phyloP scores from a whole-genome alignment of 2,888 invertebrate genomes.

The Conops quadrifasciatus region DNA sequence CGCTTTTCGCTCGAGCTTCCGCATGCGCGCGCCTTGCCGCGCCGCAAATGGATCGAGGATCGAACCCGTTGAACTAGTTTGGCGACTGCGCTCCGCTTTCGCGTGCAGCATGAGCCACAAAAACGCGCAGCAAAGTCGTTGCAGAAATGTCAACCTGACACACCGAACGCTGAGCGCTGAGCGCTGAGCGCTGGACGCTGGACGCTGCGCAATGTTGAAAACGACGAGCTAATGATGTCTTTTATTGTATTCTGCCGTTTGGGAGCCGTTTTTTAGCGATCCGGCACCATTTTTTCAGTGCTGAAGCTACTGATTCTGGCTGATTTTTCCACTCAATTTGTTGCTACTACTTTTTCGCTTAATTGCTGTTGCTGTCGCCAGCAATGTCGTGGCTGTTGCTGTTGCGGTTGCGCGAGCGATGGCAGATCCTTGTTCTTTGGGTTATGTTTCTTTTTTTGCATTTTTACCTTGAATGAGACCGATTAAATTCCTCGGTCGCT shows the following conservation, averaged over 20 bases:
- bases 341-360: background rate
- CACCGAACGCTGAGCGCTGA: background rate
- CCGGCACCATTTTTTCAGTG: background rate
- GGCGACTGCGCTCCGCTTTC: background rate
- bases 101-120: background rate
- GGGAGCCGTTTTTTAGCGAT: background rate
- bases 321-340: constrained; percentile 8
- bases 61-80: constrained; percentile 26
- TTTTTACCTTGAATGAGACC: too few species aligned
- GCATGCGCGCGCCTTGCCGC: constrained; percentile 3
- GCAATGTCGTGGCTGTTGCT: background rate
- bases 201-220: too few species aligned
- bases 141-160: constrained; percentile 28
- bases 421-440: too few species aligned
- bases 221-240: background rate
- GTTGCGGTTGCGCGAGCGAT: too few species aligned
- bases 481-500: too few species aligned
- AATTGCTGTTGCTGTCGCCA: background rate
- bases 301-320: background rate
- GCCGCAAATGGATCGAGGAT: background rate
- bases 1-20: background rate
- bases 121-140: background rate
- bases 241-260: constrained; percentile 3
- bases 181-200: background rate
- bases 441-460: too few species aligned